Evolutionary conservation across 1,140 invertebrate species (phyloP).

Genomic region (Cataglyphis hispanica): DNA sequence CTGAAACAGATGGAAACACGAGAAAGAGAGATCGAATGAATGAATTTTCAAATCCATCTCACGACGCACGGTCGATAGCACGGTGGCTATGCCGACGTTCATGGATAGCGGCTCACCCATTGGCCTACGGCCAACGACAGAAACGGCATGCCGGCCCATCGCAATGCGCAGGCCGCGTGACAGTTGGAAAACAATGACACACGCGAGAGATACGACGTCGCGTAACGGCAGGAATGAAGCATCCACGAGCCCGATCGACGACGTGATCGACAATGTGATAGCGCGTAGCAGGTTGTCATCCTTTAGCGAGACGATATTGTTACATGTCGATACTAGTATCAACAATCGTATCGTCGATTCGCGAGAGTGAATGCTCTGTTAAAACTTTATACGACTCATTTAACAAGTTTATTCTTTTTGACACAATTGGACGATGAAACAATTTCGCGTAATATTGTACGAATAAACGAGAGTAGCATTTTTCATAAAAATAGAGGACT

Average conservation of each 20-base stretch:
- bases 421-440: background rate
- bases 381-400: background rate
- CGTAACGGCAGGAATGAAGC: conserved; percentile 26
- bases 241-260: conserved; percentile 9
- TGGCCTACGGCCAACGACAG: conserved; percentile 75
- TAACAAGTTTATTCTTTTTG: background rate
- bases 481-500: too few relatives aligned
- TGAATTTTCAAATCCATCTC: conserved; percentile 74
- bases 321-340: conserved; percentile 40
- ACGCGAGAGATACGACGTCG: conserved; percentile 38
- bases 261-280: conserved; percentile 40
- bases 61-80: conserved; percentile 76
- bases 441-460: background rate
- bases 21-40: conserved; percentile 14
- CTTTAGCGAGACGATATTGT: conserved; percentile 38
- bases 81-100: conserved; percentile 72
- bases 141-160: conserved; percentile 73
- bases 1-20: too few relatives aligned
- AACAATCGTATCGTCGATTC: conserved; percentile 57
- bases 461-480: background rate
- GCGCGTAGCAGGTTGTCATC: conserved; percentile 44
- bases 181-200: conserved; percentile 77
- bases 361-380: conserved; percentile 29
- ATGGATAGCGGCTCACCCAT: conserved; percentile 67
- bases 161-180: conserved; percentile 66